Base-by-base conservation (phyloP, 2,888 invertebrate species). In the Andrena marginata region DNA sequence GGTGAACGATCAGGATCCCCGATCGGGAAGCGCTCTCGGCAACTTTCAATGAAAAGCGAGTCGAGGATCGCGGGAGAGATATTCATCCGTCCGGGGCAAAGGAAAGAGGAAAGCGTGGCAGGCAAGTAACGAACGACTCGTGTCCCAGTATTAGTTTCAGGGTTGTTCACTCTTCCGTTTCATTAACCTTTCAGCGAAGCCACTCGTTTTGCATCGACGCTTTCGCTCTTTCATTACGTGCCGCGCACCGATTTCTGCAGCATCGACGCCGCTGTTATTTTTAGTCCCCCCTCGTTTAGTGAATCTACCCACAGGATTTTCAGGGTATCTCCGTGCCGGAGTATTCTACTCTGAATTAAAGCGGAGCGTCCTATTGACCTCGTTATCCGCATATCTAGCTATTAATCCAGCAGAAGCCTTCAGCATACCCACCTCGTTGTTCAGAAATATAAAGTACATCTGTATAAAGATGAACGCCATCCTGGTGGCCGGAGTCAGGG, bases 391-490 rank as follows among this genome's bases (percentile, higher is more conserved):
- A 16, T 42, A 42, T 42, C 42, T 42, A 1, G 16, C 42, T 42
- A 4, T 42, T 1, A 42, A 42, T 4, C 42, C 42, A 13, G 20
- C 51, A 7, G 10, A 56, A 23, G 13, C 2, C 1, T 23, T 56
- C 10, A 2, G 10, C 23, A 26, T 31, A 77, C 94, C 94, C 93
- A 98, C 98, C 97, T 99, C 98, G 94, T 98, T 98, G 94, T 99
- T 99, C 81, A 99, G 96, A 95, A 99, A 99, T 94, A 99, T 98
- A 95, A 99, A 99, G 95, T 99, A 99, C 97, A 99, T 98, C 95
- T 99, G 99, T 91, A 98, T 97, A 94, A 99, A 99, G 91, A 98
- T 99, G 95, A 99, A 99, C 74, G 98, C 97, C 97, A 99, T 98
- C 88, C 98, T 96, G 0, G 98, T 97, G 6, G 98, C 97, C 0